phyloP scores from a whole-genome alignment of 2,888 invertebrate genomes.

The Rhingia campestris region DNA sequence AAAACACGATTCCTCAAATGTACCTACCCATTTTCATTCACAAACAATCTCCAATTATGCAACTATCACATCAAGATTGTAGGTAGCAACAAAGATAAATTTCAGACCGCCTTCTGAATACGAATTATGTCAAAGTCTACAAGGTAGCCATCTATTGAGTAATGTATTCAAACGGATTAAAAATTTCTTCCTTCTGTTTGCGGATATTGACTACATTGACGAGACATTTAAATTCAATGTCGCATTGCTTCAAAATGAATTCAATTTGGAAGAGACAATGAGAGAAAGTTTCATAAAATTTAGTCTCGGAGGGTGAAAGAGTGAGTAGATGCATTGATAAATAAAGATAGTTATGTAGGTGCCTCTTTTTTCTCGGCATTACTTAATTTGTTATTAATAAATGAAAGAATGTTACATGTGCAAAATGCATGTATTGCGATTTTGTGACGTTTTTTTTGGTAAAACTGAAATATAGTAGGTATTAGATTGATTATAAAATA shows the following conservation, averaged over 20 bases:
- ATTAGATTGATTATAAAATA: no score
- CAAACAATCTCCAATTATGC: constrained; percentile 38
- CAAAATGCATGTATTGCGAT: no score
- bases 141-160: constrained; percentile 12
- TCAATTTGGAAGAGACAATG: background rate
- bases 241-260: constrained; percentile 31
- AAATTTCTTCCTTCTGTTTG: constrained; percentile 21
- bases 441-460: no score
- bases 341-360: background rate
- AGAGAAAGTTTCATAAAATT: constrained; percentile 39
- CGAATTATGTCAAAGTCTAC: constrained; percentile 16
- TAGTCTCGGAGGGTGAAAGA: background rate
- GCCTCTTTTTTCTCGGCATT: background rate
- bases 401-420: no score
- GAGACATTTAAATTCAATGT: constrained; percentile 45
- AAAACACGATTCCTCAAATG: constrained; percentile 10
- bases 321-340: background rate
- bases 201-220: background rate
- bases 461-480: no score
- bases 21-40: constrained; percentile 48
- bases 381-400: background rate
- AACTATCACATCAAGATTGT: constrained; percentile 28
- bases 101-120: constrained; percentile 41
- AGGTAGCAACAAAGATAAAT: constrained; percentile 16
- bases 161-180: background rate